Conservation (phyloP, 37 sponge, comb jelly and placozoan genomes). For the Spongilla lacustris region DNA sequence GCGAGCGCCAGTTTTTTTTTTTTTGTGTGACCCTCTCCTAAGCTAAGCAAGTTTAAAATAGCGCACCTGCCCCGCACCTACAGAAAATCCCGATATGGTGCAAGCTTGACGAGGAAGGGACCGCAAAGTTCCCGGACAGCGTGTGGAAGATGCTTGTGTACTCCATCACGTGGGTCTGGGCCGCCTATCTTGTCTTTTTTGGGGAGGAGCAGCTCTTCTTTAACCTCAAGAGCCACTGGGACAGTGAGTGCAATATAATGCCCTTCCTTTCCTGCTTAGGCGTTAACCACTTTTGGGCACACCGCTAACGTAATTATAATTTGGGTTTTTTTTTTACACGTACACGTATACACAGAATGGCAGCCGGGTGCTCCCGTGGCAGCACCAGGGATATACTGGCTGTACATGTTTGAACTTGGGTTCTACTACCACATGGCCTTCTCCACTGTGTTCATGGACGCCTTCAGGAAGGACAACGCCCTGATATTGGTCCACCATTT, state of each 20-base stretch:
- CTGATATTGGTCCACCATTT: slow-evolving; percentile 29
- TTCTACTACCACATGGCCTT: slow-evolving; percentile 31
- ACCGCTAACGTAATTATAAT: background rate
- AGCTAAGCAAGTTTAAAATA: too few relatives aligned
- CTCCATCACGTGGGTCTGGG: slow-evolving; percentile 38
- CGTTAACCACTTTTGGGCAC: too few relatives aligned
- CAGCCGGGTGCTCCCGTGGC: slow-evolving; percentile 8
- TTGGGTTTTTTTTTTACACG: background rate
- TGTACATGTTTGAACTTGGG: slow-evolving; percentile 65
- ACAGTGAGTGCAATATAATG: slow-evolving; percentile 48
- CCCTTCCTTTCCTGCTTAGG: too few relatives aligned
- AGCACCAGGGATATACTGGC: slow-evolving; percentile 35
- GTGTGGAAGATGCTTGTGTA: slow-evolving; percentile 55
- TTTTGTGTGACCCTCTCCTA: too few relatives aligned
- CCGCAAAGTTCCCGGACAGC: slow-evolving; percentile 77
- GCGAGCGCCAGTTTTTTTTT: too few relatives aligned
- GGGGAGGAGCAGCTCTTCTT: slow-evolving; percentile 46
- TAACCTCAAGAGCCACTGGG: slow-evolving; percentile 57
- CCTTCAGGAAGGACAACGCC: slow-evolving; percentile 21
- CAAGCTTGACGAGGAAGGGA: slow-evolving; percentile 31
- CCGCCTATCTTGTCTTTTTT: slow-evolving; percentile 11
- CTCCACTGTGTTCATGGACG: slow-evolving; percentile 22
- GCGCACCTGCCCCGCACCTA: background rate
- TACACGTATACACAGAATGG: slow-evolving; percentile 32
- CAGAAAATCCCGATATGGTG: slow-evolving; percentile 69